Conservation (phyloP, 2,797 vertebrate genomes). For the Gouania willdenowi region DNA sequence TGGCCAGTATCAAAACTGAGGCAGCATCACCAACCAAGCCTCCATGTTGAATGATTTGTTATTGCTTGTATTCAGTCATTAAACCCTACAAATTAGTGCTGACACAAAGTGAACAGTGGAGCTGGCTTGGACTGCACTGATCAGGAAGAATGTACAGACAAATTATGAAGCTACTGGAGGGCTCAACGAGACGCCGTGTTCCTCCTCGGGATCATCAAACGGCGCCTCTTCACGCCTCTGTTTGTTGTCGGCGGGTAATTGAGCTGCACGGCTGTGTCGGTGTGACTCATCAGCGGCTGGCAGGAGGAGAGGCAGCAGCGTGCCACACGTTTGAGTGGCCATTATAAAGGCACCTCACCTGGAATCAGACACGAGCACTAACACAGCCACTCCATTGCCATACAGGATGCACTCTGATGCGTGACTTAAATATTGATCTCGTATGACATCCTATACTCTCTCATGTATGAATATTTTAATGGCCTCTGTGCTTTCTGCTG, state of each 20-base stretch:
- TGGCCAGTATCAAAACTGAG: no score
- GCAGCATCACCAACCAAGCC: no score
- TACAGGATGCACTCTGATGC: slow-evolving; percentile 29
- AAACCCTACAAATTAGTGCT: slow-evolving; percentile 25
- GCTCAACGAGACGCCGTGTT: slow-evolving; percentile 18
- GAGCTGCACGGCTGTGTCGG: slow-evolving; percentile 40
- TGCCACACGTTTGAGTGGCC: slow-evolving; percentile 22
- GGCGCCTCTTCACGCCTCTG: slow-evolving; percentile 17
- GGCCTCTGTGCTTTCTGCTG: background rate
- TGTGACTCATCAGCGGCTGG: slow-evolving; percentile 48
- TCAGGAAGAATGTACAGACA: slow-evolving; percentile 30
- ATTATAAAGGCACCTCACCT: slow-evolving; percentile 23
- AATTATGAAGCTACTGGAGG: slow-evolving; percentile 8
- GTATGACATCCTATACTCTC: slow-evolving; percentile 6
- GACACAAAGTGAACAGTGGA: slow-evolving; percentile 17
- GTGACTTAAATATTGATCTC: slow-evolving; percentile 41
- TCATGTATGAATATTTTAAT: slow-evolving; percentile 25
- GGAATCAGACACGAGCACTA: slow-evolving; percentile 1
- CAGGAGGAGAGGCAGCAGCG: slow-evolving; percentile 27
- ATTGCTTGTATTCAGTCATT: no score
- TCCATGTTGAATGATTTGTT: no score
- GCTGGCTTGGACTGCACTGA: slow-evolving; percentile 7
- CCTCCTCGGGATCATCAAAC: slow-evolving; percentile 36
- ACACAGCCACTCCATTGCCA: slow-evolving; percentile 11
- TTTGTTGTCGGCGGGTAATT: slow-evolving; percentile 56